phyloP scores from a whole-genome alignment of 2,888 invertebrate genomes.

The Diploptera punctata region DNA sequence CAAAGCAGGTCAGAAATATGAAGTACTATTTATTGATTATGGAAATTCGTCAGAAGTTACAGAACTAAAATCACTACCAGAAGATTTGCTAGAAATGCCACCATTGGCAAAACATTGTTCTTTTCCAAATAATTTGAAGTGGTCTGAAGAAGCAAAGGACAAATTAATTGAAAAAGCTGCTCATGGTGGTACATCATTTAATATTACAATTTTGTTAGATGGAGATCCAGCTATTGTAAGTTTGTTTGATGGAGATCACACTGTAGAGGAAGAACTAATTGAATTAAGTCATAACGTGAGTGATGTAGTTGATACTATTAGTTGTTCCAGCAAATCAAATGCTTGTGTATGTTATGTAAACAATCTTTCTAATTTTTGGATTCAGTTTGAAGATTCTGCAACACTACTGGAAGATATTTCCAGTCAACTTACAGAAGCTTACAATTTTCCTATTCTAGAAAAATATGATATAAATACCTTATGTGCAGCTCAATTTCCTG shows the following conservation, averaged over 20 bases:
- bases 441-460: conserved; percentile 60
- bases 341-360: conserved; percentile 72
- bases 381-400: conserved; percentile 70
- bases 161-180: conserved; percentile 72
- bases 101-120: conserved; percentile 69
- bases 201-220: conserved; percentile 70
- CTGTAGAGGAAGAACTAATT: conserved; percentile 53
- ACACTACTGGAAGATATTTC: conserved; percentile 66
- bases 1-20: conserved; percentile 60
- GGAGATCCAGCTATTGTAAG: conserved; percentile 72
- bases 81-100: conserved; percentile 63
- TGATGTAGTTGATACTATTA: no score
- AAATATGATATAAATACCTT: conserved; percentile 60
- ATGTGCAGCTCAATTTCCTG: conserved; percentile 70
- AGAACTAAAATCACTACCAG: conserved; percentile 66
- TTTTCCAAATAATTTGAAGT: conserved; percentile 64
- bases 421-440: conserved; percentile 62
- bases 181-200: conserved; percentile 73
- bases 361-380: conserved; percentile 74
- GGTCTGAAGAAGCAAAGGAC: conserved; percentile 69
- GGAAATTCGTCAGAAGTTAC: conserved; percentile 70
- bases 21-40: conserved; percentile 72
- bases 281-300: background rate
- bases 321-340: conserved; percentile 23
- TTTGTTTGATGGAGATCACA: conserved; percentile 65